Conservation (phyloP, 2,797 vertebrate species). For the Gallirallus australis region DNA sequence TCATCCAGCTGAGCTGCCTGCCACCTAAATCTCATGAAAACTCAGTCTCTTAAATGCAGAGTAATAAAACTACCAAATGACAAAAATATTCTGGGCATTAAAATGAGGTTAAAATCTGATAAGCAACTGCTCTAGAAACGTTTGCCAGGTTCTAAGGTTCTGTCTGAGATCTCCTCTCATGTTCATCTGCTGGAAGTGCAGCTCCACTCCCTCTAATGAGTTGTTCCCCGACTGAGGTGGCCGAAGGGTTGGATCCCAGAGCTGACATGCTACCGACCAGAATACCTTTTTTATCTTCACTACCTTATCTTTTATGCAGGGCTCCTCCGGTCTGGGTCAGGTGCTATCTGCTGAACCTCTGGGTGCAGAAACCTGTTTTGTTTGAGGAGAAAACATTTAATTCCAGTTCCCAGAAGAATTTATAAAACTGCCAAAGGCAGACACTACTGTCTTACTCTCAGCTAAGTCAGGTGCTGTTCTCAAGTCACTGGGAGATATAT, state of each 20-base stretch:
- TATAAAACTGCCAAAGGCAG: neutral
- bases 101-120: neutral
- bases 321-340: neutral
- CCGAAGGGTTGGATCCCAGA: fast-evolving
- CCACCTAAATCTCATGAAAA: neutral
- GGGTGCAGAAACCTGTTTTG: neutral
- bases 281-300: neutral
- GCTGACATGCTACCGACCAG: neutral
- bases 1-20: neutral
- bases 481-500: neutral
- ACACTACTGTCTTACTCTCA: neutral
- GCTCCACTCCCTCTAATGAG: neutral
- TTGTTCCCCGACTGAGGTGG: neutral
- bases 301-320: neutral
- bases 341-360: neutral
- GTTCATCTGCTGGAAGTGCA: neutral
- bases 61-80: neutral
- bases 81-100: neutral
- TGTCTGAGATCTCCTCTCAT: neutral
- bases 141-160: neutral
- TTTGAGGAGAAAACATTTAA: neutral
- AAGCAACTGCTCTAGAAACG: neutral
- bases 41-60: neutral
- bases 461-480: neutral
- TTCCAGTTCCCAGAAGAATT: neutral